These are phyloP conservation scores for Anthopleura xanthogrammica DNA, from an alignment of 92 coral and sea anemone genomes.

Conservation along the genomic window DNA sequence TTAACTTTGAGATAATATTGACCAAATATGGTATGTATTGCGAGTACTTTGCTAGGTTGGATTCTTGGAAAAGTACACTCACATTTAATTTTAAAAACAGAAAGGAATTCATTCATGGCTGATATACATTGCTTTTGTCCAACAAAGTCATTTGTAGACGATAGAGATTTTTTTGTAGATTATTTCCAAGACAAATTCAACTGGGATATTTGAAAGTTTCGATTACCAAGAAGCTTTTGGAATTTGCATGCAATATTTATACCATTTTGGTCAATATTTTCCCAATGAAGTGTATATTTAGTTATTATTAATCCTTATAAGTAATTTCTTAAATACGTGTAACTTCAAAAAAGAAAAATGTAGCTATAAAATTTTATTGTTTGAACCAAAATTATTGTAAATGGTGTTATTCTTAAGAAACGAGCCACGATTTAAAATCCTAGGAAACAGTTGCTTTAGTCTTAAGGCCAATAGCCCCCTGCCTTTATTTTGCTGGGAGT, in stretches of 20 bases:
- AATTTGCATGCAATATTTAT: background rate
- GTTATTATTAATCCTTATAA: background rate
- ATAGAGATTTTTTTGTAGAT: no score
- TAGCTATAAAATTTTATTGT: slow-evolving; percentile 10
- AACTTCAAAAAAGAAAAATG: background rate
- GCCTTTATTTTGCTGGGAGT: background rate
- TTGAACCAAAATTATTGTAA: slow-evolving; percentile 1
- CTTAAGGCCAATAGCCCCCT: no score
- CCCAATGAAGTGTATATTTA: background rate
- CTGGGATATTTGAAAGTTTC: no score
- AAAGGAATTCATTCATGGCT: no score
- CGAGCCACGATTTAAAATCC: background rate
- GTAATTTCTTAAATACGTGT: background rate
- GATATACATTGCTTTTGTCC: no score
- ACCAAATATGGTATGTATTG: background rate
- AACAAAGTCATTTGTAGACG: no score
- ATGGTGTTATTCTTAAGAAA: slow-evolving; percentile 4
- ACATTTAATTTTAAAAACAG: no score
- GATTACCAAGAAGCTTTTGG: background rate
- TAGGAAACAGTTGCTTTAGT: background rate
- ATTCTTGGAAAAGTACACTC: no score
- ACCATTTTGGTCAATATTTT: background rate
- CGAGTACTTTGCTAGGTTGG: background rate
- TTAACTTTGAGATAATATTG: background rate
- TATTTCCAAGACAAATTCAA: no score